These are phyloP conservation scores for Pachyuromys duprasi DNA, from an alignment of 2,797 vertebrate species.

Conservation along the genomic window DNA sequence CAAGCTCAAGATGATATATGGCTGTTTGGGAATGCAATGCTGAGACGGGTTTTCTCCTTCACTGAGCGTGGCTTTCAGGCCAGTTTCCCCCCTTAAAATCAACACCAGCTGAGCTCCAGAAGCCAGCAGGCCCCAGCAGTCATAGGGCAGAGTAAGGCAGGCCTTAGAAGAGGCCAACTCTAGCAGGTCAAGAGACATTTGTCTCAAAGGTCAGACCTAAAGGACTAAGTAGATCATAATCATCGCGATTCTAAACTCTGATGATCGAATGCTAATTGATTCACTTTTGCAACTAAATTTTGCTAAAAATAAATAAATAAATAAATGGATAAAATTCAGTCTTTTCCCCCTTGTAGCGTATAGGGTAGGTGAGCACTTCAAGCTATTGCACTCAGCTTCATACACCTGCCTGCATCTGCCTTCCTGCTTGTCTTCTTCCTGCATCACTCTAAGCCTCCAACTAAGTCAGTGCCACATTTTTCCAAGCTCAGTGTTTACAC, in stretches of 20 bases:
- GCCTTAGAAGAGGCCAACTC: slow-evolving; percentile 37
- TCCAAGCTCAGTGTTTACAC: slow-evolving; percentile 83
- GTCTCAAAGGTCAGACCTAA: slow-evolving; percentile 54
- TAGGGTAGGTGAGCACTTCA: slow-evolving; percentile 51
- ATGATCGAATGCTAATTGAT: neutral
- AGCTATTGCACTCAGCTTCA: neutral
- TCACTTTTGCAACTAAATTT: slow-evolving; percentile 45
- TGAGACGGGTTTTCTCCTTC: slow-evolving; percentile 79
- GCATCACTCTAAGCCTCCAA: slow-evolving; percentile 64
- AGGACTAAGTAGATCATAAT: neutral
- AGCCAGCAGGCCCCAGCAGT: slow-evolving; percentile 59
- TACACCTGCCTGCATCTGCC: slow-evolving; percentile 65
- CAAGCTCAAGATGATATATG: slow-evolving; percentile 76
- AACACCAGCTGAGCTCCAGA: slow-evolving; percentile 75
- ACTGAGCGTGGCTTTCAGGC: slow-evolving; percentile 76
- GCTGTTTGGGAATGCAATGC: slow-evolving; percentile 71
- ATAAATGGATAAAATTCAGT: neutral
- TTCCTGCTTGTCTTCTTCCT: slow-evolving; percentile 70
- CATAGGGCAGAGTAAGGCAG: slow-evolving; percentile 56
- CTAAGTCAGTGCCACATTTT: slow-evolving; percentile 80
- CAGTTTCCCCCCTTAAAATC: slow-evolving; percentile 70
- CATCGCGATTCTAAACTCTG: neutral
- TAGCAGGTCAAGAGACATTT: slow-evolving; percentile 50
- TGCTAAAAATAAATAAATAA: slow-evolving; percentile 26
- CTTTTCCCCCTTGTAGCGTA: slow-evolving; percentile 6